phyloP scores from a whole-genome alignment of 2,113 vertebrate genomes.

The Chloroceryle aenea region DNA sequence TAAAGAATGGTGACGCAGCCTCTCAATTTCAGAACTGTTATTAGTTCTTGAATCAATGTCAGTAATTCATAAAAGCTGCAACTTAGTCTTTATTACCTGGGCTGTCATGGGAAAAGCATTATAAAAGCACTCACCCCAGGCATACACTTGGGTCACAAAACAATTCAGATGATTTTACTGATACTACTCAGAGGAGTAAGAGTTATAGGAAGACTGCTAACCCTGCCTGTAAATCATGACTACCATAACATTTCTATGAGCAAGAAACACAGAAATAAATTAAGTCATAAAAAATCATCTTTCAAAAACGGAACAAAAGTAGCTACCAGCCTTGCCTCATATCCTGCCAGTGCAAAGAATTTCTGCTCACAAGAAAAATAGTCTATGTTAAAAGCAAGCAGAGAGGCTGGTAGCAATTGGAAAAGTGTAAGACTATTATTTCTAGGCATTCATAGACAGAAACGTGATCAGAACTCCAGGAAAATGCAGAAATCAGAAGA shows the following conservation, averaged over 20 bases:
- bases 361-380: conserved; percentile 30
- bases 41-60: background rate
- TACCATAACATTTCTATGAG: conserved; percentile 5
- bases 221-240: conserved; percentile 31
- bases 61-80: conserved; percentile 4
- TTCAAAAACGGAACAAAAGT: conserved; percentile 31
- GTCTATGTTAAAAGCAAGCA: conserved; percentile 36
- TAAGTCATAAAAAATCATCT: conserved; percentile 52
- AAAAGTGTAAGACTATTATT: conserved; percentile 58
- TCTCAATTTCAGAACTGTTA: background rate
- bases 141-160: background rate
- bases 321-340: conserved; percentile 42
- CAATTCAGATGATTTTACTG: background rate
- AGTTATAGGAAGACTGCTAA: background rate
- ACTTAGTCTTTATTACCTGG: conserved; percentile 19
- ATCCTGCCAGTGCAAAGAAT: conserved; percentile 4
- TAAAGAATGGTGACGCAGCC: background rate
- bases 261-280: conserved; percentile 59
- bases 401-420: conserved; percentile 61
- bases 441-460: conserved; percentile 50
- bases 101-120: background rate
- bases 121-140: background rate
- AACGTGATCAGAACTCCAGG: conserved; percentile 42
- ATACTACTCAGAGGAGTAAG: conserved; percentile 3
- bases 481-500: conserved; percentile 56